Base-by-base conservation (phyloP, 2,797 vertebrate species). In the Apogon hyalosoma region DNA sequence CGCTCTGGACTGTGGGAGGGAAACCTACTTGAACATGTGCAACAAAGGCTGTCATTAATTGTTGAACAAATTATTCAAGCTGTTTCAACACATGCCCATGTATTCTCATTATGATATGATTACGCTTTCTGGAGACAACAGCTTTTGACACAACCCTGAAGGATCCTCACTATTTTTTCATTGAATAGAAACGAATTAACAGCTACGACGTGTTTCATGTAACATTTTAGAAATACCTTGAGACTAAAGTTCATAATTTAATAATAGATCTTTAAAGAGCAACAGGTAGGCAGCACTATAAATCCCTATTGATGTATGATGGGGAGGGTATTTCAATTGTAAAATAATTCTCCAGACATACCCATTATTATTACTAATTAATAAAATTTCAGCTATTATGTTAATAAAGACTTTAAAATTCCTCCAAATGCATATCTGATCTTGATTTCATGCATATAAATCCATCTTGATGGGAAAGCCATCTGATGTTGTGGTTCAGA, bases 1-100 rank as follows among this genome's bases (percentile, higher is more conserved):
- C 58, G 67, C 19, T 72, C 24, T 21, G 63, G 19, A 38, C 67
- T 12, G 72, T 80, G 73, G 77, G 68, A 72, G 75, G 6, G 77
- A 73, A 77, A 56, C 59, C 53, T 60, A 73, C 51, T 54, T 0
- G 0, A 69, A 67, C 56, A 69, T 42, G 64, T 69, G 41, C 47
- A 13, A 60, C 9, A 36, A 39, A 55, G n/a, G 3, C 50, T 31
- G 57, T 51, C 70, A 39, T 33, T 80, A 24, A 63, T 0, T 3
- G 41, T 41, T 2, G 56, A 51, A 58, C 18, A 38, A 61, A 47
- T 7, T 1, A 2, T 47, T 69, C 57, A 66, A 54, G 55, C 47
- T 62, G 47, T 19, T 51, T 14, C 16, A 65, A 15, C 63, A 42
- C 39, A 71, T 61, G 58, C 56, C 55, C 54, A 43, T 15, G n/a